phyloP scores from a whole-genome alignment of 2,797 vertebrate species.

The Sandelia bainsii region DNA sequence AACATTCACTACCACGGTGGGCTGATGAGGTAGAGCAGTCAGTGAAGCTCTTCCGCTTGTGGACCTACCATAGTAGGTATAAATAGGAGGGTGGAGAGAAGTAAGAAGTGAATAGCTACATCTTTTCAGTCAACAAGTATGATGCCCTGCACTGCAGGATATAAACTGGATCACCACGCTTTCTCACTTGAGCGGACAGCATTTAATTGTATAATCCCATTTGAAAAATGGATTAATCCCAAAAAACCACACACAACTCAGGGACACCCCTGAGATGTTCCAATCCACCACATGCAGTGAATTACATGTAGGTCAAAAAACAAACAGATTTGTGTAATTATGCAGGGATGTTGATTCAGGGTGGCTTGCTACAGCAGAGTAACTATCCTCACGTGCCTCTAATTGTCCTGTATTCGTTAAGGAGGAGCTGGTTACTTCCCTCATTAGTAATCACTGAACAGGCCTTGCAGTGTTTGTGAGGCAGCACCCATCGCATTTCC shows the following conservation, averaged over 20 bases:
- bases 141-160: constrained; percentile 14
- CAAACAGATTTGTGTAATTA: constrained; percentile 76
- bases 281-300: constrained; percentile 65
- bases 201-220: constrained; percentile 69
- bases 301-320: constrained; percentile 74
- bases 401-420: constrained; percentile 62
- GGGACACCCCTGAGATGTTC: constrained; percentile 61
- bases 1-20: constrained; percentile 9
- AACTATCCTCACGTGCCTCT: constrained; percentile 36
- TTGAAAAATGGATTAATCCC: constrained; percentile 31
- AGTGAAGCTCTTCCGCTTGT: background rate
- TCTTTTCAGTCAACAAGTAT: background rate
- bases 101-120: background rate
- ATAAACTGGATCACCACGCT: constrained; percentile 42
- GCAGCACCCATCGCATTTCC: constrained; percentile 66
- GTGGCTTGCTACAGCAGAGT: constrained; percentile 29
- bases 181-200: constrained; percentile 47
- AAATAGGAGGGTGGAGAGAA: constrained; percentile 6
- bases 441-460: constrained; percentile 81
- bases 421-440: constrained; percentile 54
- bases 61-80: background rate
- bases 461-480: constrained; percentile 59
- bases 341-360: constrained; percentile 58
- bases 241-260: constrained; percentile 40
- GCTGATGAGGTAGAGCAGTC: constrained; percentile 35